Percentiles rank a stretch among this genome's conserved stretches.
Conservation (phyloP, 1,140 invertebrate genomes). For the Drosophila kikkawai region DNA sequence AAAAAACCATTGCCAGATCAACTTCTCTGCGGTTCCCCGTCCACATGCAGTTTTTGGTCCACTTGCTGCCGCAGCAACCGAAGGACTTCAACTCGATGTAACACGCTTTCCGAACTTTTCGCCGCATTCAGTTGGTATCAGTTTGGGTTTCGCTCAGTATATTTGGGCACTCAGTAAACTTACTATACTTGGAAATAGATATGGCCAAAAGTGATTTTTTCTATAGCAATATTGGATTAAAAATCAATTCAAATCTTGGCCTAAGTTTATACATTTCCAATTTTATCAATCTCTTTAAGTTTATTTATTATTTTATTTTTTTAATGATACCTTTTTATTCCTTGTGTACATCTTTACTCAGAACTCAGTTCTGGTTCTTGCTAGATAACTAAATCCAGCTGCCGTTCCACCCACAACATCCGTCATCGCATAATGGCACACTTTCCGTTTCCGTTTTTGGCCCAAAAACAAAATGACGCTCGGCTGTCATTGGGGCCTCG, state of each 20-base stretch:
- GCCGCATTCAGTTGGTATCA: slow-evolving; percentile 53
- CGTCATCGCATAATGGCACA: slow-evolving; percentile 67
- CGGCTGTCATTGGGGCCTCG: slow-evolving; percentile 10
- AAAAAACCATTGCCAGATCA: slow-evolving; percentile 48
- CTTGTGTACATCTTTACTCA: not conserved
- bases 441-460: slow-evolving; percentile 73
- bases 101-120: slow-evolving; percentile 53
- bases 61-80: slow-evolving; percentile 39
- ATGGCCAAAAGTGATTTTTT: not conserved
- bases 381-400: slow-evolving; percentile 71
- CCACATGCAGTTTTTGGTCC: slow-evolving; percentile 48
- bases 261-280: too few relatives aligned
- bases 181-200: not conserved
- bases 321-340: not conserved
- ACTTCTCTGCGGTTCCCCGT: slow-evolving; percentile 57
- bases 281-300: too few relatives aligned
- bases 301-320: too few relatives aligned
- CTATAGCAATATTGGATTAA: not conserved
- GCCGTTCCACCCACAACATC: slow-evolving; percentile 21
- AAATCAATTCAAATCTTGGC: too few relatives aligned
- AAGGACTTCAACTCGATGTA: slow-evolving; percentile 57
- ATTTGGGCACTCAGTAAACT: not conserved
- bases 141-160: slow-evolving; percentile 12
- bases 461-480: slow-evolving; percentile 57
- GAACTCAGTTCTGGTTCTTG: slow-evolving; percentile 24